Conservation (phyloP, 2,888 invertebrate species). For the Trachelus stipa region DNA sequence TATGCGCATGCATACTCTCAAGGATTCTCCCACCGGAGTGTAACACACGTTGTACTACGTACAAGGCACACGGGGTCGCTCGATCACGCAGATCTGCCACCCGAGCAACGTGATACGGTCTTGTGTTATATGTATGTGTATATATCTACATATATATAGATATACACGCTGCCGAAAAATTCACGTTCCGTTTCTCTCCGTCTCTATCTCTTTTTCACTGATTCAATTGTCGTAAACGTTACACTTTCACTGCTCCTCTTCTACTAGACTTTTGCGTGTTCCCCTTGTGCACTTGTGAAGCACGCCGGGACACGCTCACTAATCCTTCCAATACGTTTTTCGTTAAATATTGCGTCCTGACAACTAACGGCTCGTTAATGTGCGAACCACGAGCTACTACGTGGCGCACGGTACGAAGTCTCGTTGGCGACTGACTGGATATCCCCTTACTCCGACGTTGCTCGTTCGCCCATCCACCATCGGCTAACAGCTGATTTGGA, state of each 20-base stretch:
- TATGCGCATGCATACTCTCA: background rate
- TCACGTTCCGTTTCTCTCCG: background rate
- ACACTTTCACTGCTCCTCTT: background rate
- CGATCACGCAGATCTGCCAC: background rate
- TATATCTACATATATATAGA: background rate
- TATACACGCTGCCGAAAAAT: background rate
- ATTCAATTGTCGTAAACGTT: background rate
- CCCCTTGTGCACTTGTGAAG: background rate
- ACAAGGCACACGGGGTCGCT: background rate
- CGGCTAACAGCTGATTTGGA: slow-evolving; percentile 60
- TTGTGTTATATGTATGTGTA: background rate
- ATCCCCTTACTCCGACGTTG: slow-evolving; percentile 17
- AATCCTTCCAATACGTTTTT: background rate
- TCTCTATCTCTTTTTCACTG: background rate
- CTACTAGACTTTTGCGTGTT: background rate
- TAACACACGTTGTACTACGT: background rate
- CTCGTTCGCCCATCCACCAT: background rate
- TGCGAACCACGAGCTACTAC: slow-evolving; percentile 7
- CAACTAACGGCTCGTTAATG: background rate
- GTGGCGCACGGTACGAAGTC: slow-evolving; percentile 39
- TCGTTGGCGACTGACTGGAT: slow-evolving; percentile 44
- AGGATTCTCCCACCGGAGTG: background rate
- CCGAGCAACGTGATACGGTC: background rate
- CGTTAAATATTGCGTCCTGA: background rate
- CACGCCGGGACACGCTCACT: background rate